Percentiles rank a stretch among this genome's conserved stretches.
phyloP scores from a whole-genome alignment of 2,888 invertebrate genomes.

The Meghimatium bilineatum region DNA sequence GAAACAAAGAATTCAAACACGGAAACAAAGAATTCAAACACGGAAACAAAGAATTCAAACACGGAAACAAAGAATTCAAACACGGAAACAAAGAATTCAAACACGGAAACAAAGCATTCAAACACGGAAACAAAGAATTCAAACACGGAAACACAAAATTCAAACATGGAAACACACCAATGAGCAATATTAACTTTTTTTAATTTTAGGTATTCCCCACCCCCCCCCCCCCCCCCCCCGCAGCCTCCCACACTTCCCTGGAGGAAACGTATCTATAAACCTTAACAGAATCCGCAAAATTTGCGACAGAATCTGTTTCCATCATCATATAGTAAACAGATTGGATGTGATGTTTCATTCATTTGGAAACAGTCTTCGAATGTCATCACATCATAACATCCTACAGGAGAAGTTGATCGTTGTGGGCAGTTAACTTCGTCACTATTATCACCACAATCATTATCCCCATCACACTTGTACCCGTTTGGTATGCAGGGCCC shows the following conservation, averaged over 20 bases:
- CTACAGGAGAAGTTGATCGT: background rate
- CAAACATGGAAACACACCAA: too few relatives aligned
- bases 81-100: too few relatives aligned
- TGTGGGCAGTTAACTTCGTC: conserved; percentile 31
- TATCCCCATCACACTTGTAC: conserved; percentile 12
- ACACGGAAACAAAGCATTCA: too few relatives aligned
- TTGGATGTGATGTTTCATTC: conserved; percentile 25
- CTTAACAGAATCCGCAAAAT: conserved; percentile 38
- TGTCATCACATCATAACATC: conserved; percentile 4
- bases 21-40: too few relatives aligned
- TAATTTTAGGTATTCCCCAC: background rate
- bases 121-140: too few relatives aligned
- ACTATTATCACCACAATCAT: conserved; percentile 27
- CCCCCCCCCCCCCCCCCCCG: background rate
- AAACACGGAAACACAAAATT: too few relatives aligned
- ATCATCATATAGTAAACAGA: conserved; percentile 12
- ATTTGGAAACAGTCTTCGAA: conserved; percentile 22
- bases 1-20: too few relatives aligned
- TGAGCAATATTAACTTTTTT: too few relatives aligned
- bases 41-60: too few relatives aligned
- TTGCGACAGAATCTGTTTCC: conserved; percentile 25
- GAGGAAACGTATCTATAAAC: too few relatives aligned
- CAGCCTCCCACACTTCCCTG: too few relatives aligned
- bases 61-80: too few relatives aligned
- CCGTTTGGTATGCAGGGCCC: background rate